phyloP scores from a whole-genome alignment of 2,888 invertebrate genomes.

The Prosapia bicincta region DNA sequence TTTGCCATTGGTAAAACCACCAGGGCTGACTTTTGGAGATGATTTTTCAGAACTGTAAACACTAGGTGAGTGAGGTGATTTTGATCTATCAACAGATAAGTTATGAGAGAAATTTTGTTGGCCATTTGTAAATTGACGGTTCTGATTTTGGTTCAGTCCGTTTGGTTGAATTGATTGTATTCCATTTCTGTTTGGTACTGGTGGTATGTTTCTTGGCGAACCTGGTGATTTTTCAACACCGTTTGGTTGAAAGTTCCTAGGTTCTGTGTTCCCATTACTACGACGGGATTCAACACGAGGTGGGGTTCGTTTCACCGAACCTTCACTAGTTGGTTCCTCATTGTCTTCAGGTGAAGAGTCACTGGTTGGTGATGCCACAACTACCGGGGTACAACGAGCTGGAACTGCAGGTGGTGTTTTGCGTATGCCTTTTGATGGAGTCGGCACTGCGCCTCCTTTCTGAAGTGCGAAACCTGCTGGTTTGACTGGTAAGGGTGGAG shows the following conservation, averaged over 20 bases:
- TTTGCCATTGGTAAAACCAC: constrained; percentile 27
- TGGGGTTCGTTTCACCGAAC: constrained; percentile 28
- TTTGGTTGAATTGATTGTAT: constrained; percentile 2
- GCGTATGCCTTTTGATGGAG: constrained; percentile 35
- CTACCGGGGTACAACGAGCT: constrained; percentile 36
- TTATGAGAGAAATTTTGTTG: constrained; percentile 11
- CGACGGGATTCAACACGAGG: constrained; percentile 24
- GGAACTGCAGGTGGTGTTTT: constrained; percentile 36
- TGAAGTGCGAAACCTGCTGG: constrained; percentile 36
- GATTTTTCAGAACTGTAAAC: constrained; percentile 21
- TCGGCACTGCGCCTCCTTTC: constrained; percentile 34
- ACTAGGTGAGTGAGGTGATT: constrained; percentile 11
- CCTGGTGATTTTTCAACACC: constrained; percentile 11
- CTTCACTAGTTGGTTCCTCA: constrained; percentile 26
- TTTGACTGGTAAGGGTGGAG: constrained; percentile 42
- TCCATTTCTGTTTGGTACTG: constrained; percentile 15
- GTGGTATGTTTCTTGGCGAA: constrained; percentile 18
- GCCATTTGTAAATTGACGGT: constrained; percentile 14
- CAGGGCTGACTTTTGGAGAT: constrained; percentile 26
- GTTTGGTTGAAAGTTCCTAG: constrained; percentile 11
- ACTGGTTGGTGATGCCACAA: constrained; percentile 42
- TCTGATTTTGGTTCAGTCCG: constrained; percentile 18
- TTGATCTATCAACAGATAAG: constrained; percentile 13
- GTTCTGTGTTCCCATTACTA: constrained; percentile 3
- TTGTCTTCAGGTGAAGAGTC: constrained; percentile 38